phyloP scores from a whole-genome alignment of 2,888 invertebrate species.

The Schizaphis graminum region DNA sequence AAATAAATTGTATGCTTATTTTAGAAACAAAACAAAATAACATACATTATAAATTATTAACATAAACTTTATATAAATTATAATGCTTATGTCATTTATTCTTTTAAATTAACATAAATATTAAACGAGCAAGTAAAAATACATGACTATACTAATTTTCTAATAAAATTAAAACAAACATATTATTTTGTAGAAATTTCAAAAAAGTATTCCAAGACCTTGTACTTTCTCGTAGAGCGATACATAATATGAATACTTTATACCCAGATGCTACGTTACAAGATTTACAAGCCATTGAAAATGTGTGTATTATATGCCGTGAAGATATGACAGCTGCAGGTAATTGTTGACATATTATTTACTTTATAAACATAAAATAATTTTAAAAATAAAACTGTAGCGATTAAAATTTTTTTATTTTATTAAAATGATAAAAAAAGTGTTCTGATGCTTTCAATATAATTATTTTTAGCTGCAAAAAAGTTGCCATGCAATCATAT shows the following conservation, averaged over 20 bases:
- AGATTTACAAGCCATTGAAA: slow-evolving; percentile 92
- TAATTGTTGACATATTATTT: background rate
- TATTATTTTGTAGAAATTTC: slow-evolving; percentile 79
- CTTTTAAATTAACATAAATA: background rate
- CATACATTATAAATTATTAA: background rate
- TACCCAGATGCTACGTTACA: slow-evolving; percentile 96
- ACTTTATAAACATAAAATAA: slow-evolving; percentile 47
- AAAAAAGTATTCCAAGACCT: slow-evolving; percentile 98
- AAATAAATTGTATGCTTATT: background rate
- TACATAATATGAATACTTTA: slow-evolving; percentile 97
- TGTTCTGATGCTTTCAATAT: background rate
- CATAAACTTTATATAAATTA: background rate
- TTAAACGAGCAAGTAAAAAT: background rate
- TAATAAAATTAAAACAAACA: background rate
- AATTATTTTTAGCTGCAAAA: slow-evolving; percentile 79
- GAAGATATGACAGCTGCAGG: slow-evolving; percentile 82
- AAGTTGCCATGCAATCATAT: slow-evolving; percentile 99
- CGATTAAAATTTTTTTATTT: background rate
- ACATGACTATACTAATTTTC: background rate
- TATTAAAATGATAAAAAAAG: background rate
- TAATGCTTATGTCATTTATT: background rate
- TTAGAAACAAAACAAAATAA: background rate
- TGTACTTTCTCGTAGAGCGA: slow-evolving; percentile 94
- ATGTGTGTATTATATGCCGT: slow-evolving; percentile 98
- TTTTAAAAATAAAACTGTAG: background rate